phyloP scores from a whole-genome alignment of 2,888 invertebrate species.

The Ditylenchus weischeri region DNA sequence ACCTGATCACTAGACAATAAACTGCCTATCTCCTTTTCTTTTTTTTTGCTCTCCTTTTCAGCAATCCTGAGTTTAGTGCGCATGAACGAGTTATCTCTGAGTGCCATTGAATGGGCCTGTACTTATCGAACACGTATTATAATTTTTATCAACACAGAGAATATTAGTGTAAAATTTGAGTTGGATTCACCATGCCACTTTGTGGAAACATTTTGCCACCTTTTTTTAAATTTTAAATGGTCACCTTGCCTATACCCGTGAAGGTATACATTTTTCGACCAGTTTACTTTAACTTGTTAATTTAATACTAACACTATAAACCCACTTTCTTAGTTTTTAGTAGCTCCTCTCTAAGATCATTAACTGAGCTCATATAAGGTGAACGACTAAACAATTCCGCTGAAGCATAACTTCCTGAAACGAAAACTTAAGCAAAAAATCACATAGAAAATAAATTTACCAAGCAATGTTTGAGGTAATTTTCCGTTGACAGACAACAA shows the following conservation, averaged over 20 bases:
- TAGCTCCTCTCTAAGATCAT: constrained; percentile 25
- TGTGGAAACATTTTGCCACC: no score
- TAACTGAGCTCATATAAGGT: background rate
- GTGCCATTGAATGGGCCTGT: constrained; percentile 12
- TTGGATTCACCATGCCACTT: no score
- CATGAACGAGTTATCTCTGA: constrained; percentile 24
- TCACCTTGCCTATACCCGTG: no score
- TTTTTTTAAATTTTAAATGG: no score
- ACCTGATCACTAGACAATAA: constrained; percentile 13
- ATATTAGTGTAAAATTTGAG: no score
- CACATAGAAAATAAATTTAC: background rate
- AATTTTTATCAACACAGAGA: no score
- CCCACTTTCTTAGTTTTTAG: constrained; percentile 18
- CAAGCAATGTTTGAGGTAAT: background rate
- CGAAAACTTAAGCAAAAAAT: background rate
- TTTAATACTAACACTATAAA: no score
- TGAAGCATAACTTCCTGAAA: constrained; percentile 2
- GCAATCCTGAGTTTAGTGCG: constrained; percentile 23
- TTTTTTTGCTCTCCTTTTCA: constrained; percentile 20
- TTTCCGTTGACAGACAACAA: background rate
- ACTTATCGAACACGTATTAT: no score
- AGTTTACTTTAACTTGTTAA: no score
- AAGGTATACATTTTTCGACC: no score
- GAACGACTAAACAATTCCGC: background rate
- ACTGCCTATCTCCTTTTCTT: constrained; percentile 18